Conservation (phyloP, 2,888 invertebrate genomes). For the Ashinkailepas kermadecensis region DNA sequence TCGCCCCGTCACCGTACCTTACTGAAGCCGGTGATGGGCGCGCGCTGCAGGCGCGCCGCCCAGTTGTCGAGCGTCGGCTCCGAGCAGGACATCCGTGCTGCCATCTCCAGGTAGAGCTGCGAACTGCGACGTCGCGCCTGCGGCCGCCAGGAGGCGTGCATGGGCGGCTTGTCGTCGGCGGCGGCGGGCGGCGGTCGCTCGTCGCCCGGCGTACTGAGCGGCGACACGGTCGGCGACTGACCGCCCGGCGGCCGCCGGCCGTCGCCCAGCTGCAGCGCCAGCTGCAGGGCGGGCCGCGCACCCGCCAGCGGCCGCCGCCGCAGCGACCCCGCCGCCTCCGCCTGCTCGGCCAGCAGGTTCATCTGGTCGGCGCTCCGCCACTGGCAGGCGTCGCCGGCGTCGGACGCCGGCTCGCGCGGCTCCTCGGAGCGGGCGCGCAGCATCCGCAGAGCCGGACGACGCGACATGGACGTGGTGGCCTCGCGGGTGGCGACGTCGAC, state of each 20-base stretch:
- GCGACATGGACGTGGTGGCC: constrained; percentile 20
- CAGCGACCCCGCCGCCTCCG: constrained; percentile 34
- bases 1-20: too few species aligned
- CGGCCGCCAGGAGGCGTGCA: constrained; percentile 18
- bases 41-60: constrained; percentile 25
- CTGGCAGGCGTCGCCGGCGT: constrained; percentile 37
- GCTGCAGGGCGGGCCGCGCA: constrained; percentile 38
- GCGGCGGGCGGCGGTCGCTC: constrained; percentile 29
- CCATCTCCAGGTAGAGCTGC: constrained; percentile 12
- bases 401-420: constrained; percentile 37
- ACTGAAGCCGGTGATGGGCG: constrained; percentile 28
- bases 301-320: constrained; percentile 36
- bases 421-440: constrained; percentile 16
- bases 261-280: constrained; percentile 39
- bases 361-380: constrained; percentile 36
- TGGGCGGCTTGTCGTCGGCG: constrained; percentile 20
- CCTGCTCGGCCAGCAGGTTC: constrained; percentile 35
- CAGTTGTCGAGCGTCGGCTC: constrained; percentile 26
- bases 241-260: constrained; percentile 37
- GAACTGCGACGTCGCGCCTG: constrained; percentile 1
- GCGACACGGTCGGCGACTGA: constrained; percentile 37
- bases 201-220: constrained; percentile 32
- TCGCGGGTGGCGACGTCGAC: not conserved
- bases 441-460: not conserved
- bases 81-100: constrained; percentile 18